A percentile compares a stretch with the other conserved stretches of the same genome.
These are phyloP conservation scores for Galerucella nymphaeae DNA, from an alignment of 2,888 invertebrate species.

Conservation along the genomic window DNA sequence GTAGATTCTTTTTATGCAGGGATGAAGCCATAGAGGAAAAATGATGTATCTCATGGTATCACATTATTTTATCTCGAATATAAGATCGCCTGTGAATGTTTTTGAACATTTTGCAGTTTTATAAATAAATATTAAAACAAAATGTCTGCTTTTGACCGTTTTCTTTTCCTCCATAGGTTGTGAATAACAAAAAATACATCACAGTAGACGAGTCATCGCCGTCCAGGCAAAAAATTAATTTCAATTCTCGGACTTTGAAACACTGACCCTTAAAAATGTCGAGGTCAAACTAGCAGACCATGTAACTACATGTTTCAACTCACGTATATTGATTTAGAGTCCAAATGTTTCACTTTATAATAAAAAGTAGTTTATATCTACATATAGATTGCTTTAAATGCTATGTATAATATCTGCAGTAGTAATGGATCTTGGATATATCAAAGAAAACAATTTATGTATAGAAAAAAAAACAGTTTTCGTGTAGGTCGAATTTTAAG, in stretches of 20 bases:
- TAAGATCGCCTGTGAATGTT: not conserved
- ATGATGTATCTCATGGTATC: not conserved
- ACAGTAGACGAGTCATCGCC: not conserved
- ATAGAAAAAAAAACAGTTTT: too few species aligned
- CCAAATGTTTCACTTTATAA: not conserved
- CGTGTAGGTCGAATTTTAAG: too few species aligned
- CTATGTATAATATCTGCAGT: too few species aligned
- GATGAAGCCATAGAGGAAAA: not conserved
- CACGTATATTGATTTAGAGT: not conserved
- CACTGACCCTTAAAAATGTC: not conserved
- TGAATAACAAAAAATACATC: not conserved
- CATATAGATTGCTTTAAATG: not conserved
- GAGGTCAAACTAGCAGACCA: conserved; percentile 2
- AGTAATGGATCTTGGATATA: too few species aligned
- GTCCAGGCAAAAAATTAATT: not conserved
- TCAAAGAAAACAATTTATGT: too few species aligned
- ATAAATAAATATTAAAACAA: too few species aligned
- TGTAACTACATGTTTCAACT: not conserved
- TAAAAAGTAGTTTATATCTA: not conserved
- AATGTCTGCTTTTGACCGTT: not conserved
- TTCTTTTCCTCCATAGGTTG: too few species aligned
- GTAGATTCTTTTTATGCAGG: not conserved
- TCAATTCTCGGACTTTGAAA: not conserved
- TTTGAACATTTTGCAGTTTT: not conserved
- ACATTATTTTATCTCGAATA: not conserved